These are phyloP conservation scores for Trissolcus japonicus DNA, from an alignment of 2,888 invertebrate species.

Conservation along the genomic window DNA sequence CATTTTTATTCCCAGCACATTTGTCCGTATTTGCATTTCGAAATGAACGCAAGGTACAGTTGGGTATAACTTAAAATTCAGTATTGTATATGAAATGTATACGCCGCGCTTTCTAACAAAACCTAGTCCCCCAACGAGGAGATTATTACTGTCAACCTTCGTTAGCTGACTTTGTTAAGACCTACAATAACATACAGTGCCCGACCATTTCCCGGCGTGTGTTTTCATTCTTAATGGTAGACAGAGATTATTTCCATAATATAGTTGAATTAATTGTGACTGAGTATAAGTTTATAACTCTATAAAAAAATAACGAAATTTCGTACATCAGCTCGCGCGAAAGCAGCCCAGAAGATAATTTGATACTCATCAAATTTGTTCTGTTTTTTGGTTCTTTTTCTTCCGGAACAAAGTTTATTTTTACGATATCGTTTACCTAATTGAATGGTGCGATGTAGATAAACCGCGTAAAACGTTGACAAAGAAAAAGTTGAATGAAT, in stretches of 20 bases:
- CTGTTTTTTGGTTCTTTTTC: not conserved
- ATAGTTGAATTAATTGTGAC: conserved; percentile 39
- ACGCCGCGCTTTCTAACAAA: conserved; percentile 43
- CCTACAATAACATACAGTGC: conserved; percentile 43
- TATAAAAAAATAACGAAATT: conserved; percentile 16
- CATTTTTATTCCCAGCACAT: conserved; percentile 22
- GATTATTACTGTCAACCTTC: conserved; percentile 66
- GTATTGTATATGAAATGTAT: conserved; percentile 47
- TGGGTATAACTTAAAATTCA: conserved; percentile 37
- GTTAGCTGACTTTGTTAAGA: conserved; percentile 58
- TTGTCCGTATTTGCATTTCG: conserved; percentile 35
- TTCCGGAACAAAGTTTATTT: not conserved
- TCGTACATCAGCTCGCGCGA: not conserved
- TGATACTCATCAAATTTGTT: too few relatives aligned
- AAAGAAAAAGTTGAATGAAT: conserved; percentile 11
- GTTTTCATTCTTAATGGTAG: conserved; percentile 47
- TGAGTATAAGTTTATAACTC: conserved; percentile 15
- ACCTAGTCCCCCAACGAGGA: conserved; percentile 54
- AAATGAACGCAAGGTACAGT: conserved; percentile 27
- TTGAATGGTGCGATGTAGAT: not conserved
- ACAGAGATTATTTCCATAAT: conserved; percentile 44
- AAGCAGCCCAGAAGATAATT: not conserved
- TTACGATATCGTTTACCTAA: not conserved
- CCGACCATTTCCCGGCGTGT: conserved; percentile 24
- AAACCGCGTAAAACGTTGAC: not conserved